A percentile compares a stretch with the other conserved stretches of the same genome.
These are phyloP conservation scores for Spea hammondii DNA, from an alignment of 2,797 vertebrate species.

Conservation along the genomic window DNA sequence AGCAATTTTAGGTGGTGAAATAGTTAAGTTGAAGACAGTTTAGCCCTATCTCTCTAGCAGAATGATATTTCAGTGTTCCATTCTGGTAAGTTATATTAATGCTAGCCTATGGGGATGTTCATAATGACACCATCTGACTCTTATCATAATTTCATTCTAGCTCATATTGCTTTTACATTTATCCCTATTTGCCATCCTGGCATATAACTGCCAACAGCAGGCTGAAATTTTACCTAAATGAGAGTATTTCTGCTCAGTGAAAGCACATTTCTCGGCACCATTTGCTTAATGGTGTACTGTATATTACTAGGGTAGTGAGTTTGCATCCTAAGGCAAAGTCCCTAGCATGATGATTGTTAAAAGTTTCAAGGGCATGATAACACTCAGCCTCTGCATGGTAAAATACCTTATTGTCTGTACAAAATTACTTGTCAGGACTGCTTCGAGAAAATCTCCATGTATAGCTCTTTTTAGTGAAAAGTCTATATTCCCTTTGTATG, in stretches of 20 bases:
- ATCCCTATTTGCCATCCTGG: conserved; percentile 68
- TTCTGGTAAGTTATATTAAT: conserved; percentile 66
- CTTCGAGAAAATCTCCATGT: neutral
- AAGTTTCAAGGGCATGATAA: conserved; percentile 64
- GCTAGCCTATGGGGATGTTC: conserved; percentile 62
- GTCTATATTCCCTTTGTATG: neutral
- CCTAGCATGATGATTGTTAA: conserved; percentile 51
- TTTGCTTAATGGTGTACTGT: conserved; percentile 70
- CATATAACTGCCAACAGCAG: conserved; percentile 68
- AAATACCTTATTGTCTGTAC: conserved; percentile 50
- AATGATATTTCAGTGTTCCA: conserved; percentile 59
- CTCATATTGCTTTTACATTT: conserved; percentile 69
- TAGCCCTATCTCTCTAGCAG: conserved; percentile 54
- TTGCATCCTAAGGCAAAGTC: conserved; percentile 61
- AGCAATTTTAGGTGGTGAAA: conserved; percentile 22
- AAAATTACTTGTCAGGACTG: conserved; percentile 29
- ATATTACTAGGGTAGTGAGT: conserved; percentile 61
- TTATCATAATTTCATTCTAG: conserved; percentile 72
- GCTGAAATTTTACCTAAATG: conserved; percentile 72
- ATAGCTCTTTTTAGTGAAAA: neutral
- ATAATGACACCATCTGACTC: conserved; percentile 71
- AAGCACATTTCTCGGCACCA: conserved; percentile 66
- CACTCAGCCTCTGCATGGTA: conserved; percentile 41
- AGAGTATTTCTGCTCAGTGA: conserved; percentile 64
- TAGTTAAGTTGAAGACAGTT: conserved; percentile 58